Base-by-base conservation (phyloP, 2,113 vertebrate species). In the Xiphias gladius region DNA sequence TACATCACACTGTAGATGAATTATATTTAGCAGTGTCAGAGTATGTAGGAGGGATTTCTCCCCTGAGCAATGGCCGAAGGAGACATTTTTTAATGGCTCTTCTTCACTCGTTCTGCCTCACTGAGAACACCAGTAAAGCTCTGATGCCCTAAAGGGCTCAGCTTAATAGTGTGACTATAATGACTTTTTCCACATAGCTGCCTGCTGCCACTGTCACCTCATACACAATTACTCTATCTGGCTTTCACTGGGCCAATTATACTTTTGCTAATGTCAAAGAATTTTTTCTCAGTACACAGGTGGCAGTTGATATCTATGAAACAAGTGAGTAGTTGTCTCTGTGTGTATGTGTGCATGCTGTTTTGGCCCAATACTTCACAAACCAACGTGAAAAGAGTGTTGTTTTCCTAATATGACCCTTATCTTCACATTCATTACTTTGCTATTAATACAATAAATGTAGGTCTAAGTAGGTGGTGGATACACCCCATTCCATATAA, bases 161-260 rank as follows among this genome's bases (percentile, higher is more conserved):
- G 79, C 64, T 86, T 88, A 92, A 93, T 86, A 88, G 82, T 75
- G 69, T 65, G 83, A 71, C 84, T 82, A 66, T 89, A 93, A 92
- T 94, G 86, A 86, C 85, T 91, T 90, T 91, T 91, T 92, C 88
- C 86, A 87, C 86, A 82, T 79, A 86, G 85, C 73, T 90, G 85
- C 86, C 83, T 74, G 62, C 81, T 75, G 77, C 74, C 68, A 64
- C 67, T 81, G 43, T 77, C 75, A 52, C 88, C 65, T 79, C 82
- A 72, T 41, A 77, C 76, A 79, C 64, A 82, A 79, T 87, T 82
- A 90, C 76, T 72, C 59, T 67, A 58, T 89, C 73, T 75, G 88
- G 35, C 65, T 87, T 70, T 77, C 82, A 71, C 24, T 35, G 48
- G 35, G 39, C 59, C 58, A 84, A 89, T 89, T 89, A 86, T 26